Evolutionary conservation across 2,797 vertebrate genomes (phyloP).

Genomic region (Lutjanus campechanus): DNA sequence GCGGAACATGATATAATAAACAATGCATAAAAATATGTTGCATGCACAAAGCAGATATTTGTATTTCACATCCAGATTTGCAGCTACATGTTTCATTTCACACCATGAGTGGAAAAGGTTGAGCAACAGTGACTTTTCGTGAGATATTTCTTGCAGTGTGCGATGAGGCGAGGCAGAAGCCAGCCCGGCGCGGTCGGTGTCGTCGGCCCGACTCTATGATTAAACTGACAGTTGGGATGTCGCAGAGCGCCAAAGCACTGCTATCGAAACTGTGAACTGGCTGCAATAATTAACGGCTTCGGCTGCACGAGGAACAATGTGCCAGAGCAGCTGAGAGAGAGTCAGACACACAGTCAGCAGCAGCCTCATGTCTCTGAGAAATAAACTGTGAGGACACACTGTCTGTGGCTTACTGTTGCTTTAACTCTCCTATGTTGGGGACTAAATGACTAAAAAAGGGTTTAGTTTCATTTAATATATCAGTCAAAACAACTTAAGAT

Average conservation of each 20-base stretch:
- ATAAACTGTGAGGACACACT: slow-evolving; percentile 14
- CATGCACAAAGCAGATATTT: not conserved
- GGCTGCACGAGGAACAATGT: slow-evolving; percentile 32
- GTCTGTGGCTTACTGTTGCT: not conserved
- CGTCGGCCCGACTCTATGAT: slow-evolving; percentile 55
- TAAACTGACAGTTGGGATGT: slow-evolving; percentile 71
- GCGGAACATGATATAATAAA: not conserved
- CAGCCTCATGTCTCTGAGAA: slow-evolving; percentile 11
- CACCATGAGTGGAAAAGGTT: not conserved
- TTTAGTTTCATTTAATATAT: too few relatives aligned
- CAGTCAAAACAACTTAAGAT: too few relatives aligned
- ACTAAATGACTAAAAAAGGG: too few relatives aligned
- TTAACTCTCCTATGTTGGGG: not conserved
- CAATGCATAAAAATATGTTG: not conserved
- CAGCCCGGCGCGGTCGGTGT: not conserved
- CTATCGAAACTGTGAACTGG: slow-evolving; percentile 68
- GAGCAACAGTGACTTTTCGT: not conserved
- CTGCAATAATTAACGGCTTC: slow-evolving; percentile 65
- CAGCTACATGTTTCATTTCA: too few relatives aligned
- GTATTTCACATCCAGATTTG: not conserved
- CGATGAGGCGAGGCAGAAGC: slow-evolving; percentile 7
- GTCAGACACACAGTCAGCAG: slow-evolving; percentile 33
- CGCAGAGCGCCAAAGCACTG: slow-evolving; percentile 63
- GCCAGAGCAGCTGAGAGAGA: slow-evolving; percentile 65
- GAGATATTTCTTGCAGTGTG: slow-evolving; percentile 31